Evolutionary conservation across 1,140 invertebrate species (phyloP), one percentile per base, ranked within the genome.

Genomic region (Dendroctonus ponderosae): DNA sequence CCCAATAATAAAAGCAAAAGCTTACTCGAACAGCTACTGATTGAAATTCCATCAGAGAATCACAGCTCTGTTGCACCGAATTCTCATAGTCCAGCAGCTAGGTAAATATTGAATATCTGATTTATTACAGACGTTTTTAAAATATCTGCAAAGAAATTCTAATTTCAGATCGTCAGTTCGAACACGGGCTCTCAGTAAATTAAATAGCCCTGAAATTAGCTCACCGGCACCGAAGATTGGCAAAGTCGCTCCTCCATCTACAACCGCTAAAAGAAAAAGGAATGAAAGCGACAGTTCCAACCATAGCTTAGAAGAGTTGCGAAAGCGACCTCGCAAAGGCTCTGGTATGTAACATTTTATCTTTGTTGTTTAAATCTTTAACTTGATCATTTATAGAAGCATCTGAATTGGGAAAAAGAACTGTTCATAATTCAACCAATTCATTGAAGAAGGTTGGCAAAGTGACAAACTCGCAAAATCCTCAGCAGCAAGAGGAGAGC

Each of bases 211-310:
- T 0, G 86, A 86, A 50, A 79, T 84, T 0, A 82, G 81, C 71
- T 83, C 82, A 7, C 83, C 83, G 0, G 78, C 69, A 42, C 37
- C 68, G 5, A 71, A 68, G 42, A 61, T 46, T 40, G 56, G 59
- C 11, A 67, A 66, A 43, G 60, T 63, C 52, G 64, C 71, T 39
- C 68, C 75, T n/a, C 59, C 53, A 43, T 68, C 37, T 69, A 70
- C 72, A 59, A 74, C 77, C 50, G 74, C 73, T 6, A 91, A 92
- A 72, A 81, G 90, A 51, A 90, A 90, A 75, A 80, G 90, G 5
- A 86, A 89, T 71, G 90, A 91, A 74, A 90, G 89, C 0, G 90
- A 91, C 68, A 89, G 88, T 75, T 88, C 86, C n/a, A 86, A 14
- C 70, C 80, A 85, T 61, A 84, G 86, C 69, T 81, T 86, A 46